Percentiles rank a stretch among this genome's conserved stretches.
These are phyloP conservation scores for Aphidius colemani DNA, from an alignment of 2,888 invertebrate genomes.

Conservation along the genomic window DNA sequence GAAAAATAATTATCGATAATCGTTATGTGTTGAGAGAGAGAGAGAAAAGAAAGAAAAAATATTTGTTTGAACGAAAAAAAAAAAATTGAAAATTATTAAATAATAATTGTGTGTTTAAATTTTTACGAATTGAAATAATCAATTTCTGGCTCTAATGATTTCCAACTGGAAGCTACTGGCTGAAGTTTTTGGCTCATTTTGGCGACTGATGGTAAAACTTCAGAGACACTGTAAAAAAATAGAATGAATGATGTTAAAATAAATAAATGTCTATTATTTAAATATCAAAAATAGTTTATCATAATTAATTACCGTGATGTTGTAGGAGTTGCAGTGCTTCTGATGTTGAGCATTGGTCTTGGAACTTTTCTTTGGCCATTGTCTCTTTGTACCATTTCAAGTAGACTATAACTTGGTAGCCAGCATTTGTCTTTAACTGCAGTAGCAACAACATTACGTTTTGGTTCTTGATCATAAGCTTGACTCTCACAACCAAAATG, in stretches of 20 bases:
- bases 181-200: slow-evolving; percentile 45
- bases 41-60: too few species aligned
- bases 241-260: too few species aligned
- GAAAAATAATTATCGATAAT: too few species aligned
- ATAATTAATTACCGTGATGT: slow-evolving; percentile 45
- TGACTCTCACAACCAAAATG: slow-evolving; percentile 93
- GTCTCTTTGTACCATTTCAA: slow-evolving; percentile 81
- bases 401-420: slow-evolving; percentile 84
- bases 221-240: slow-evolving; percentile 44
- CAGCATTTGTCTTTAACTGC: slow-evolving; percentile 85
- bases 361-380: slow-evolving; percentile 80
- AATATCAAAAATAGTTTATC: not conserved
- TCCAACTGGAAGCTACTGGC: slow-evolving; percentile 39
- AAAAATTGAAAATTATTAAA: too few species aligned
- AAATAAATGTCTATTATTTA: not conserved
- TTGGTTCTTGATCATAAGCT: slow-evolving; percentile 94
- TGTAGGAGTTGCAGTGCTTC: slow-evolving; percentile 34
- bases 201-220: slow-evolving; percentile 49
- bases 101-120: slow-evolving; percentile 1
- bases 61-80: too few species aligned
- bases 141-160: slow-evolving; percentile 51
- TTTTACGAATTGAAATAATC: slow-evolving; percentile 53
- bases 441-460: slow-evolving; percentile 92
- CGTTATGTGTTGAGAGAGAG: too few species aligned
- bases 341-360: slow-evolving; percentile 66